A percentile compares a stretch with the other conserved stretches of the same genome.
Conservation (phyloP, 2,113 vertebrate genomes). For the Plecturocebus donacophilus region DNA sequence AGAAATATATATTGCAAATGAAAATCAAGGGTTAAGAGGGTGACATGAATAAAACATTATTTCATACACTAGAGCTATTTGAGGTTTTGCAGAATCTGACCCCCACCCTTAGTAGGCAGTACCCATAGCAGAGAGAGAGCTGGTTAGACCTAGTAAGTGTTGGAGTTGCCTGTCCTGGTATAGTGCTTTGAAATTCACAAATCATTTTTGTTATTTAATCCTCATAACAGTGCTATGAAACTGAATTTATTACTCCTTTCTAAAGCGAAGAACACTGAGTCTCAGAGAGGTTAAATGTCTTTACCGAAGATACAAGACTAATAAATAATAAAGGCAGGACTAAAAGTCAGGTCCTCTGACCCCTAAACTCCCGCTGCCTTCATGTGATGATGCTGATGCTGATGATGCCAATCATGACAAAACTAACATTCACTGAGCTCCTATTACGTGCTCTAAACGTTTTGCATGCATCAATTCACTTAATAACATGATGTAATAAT, state of each 20-base stretch:
- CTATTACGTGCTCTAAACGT: not conserved
- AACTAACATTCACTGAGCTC: not conserved
- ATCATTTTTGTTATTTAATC: not conserved
- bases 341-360: not conserved
- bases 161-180: not conserved
- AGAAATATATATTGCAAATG: not conserved
- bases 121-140: not conserved
- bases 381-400: not conserved
- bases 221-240: not conserved
- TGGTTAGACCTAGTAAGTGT: not conserved
- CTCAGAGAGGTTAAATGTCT: not conserved
- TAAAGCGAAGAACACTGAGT: slow-evolving; percentile 1
- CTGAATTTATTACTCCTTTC: not conserved
- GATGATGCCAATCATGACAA: not conserved
- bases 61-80: not conserved
- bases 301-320: not conserved
- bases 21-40: not conserved
- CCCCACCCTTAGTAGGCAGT: not conserved
- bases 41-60: not conserved
- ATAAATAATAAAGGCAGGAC: not conserved
- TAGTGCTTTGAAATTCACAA: not conserved
- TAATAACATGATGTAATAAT: slow-evolving; percentile 1
- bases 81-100: not conserved
- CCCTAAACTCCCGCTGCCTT: not conserved
- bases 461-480: not conserved